phyloP scores from a whole-genome alignment of 2,797 vertebrate species.

The Gorsachius magnificus region DNA sequence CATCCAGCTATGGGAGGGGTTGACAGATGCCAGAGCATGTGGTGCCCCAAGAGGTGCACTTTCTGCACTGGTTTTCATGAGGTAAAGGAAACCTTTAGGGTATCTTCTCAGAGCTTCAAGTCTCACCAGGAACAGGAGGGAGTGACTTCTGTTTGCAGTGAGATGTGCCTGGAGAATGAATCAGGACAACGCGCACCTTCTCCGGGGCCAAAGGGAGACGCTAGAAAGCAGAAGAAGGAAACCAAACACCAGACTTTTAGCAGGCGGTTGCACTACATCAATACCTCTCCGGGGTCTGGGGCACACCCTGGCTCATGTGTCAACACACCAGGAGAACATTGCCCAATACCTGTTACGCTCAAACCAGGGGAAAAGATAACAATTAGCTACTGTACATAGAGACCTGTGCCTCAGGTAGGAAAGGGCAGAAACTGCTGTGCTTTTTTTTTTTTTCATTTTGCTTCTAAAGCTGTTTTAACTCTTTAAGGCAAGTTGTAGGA shows the following conservation, averaged over 20 bases:
- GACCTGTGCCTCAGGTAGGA: not conserved
- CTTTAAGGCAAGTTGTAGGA: not conserved
- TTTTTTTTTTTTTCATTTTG: not conserved
- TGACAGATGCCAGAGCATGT: rapidly evolving
- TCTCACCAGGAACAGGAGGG: not conserved
- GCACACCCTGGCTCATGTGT: not conserved
- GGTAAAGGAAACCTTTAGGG: not conserved
- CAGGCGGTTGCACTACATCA: not conserved
- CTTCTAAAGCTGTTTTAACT: not conserved
- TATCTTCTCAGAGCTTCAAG: not conserved
- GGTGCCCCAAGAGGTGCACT: not conserved
- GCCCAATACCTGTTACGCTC: not conserved
- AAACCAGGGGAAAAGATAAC: not conserved
- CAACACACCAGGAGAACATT: not conserved
- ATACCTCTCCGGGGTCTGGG: not conserved
- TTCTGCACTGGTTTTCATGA: not conserved
- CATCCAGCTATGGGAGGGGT: not conserved
- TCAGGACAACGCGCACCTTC: not conserved
- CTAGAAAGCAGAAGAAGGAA: not conserved
- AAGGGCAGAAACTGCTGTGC: not conserved
- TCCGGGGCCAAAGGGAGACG: not conserved
- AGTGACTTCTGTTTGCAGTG: not conserved
- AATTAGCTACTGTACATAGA: not conserved
- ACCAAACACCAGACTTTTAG: not conserved
- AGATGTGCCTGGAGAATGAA: rapidly evolving